Conservation (phyloP, 2,113 vertebrate species). For the Nyctibius bracteatus region DNA sequence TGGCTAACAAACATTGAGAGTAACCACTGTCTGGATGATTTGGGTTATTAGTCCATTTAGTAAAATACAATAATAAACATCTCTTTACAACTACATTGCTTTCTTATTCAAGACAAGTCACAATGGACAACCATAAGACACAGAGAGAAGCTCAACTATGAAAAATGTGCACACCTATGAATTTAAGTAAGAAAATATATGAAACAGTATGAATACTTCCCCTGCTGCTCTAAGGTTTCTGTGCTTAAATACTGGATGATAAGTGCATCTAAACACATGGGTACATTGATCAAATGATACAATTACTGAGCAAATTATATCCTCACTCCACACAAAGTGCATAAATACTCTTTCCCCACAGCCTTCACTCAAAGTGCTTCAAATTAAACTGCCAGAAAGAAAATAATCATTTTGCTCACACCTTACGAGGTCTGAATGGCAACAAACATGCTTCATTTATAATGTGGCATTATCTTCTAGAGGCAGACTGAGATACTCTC, state of each 20-base stretch:
- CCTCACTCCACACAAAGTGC: not conserved
- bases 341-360: not conserved
- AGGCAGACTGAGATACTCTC: not conserved
- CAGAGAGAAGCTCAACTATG: not conserved
- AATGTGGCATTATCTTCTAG: not conserved
- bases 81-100: not conserved
- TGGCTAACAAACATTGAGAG: not conserved
- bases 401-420: not conserved
- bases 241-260: not conserved
- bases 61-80: not conserved
- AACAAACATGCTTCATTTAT: not conserved
- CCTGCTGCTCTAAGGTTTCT: not conserved
- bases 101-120: not conserved
- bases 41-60: not conserved
- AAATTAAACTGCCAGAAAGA: not conserved
- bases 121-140: not conserved
- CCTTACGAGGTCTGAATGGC: accelerated
- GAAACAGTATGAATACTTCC: not conserved
- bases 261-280: not conserved
- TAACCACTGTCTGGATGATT: not conserved
- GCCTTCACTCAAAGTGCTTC: not conserved
- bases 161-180: not conserved
- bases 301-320: not conserved
- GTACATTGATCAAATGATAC: not conserved
- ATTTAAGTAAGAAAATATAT: not conserved